Evolutionary conservation across 2,888 invertebrate species (phyloP), one percentile per base, ranked within the genome.

Genomic region (Ennomos erosarius): DNA sequence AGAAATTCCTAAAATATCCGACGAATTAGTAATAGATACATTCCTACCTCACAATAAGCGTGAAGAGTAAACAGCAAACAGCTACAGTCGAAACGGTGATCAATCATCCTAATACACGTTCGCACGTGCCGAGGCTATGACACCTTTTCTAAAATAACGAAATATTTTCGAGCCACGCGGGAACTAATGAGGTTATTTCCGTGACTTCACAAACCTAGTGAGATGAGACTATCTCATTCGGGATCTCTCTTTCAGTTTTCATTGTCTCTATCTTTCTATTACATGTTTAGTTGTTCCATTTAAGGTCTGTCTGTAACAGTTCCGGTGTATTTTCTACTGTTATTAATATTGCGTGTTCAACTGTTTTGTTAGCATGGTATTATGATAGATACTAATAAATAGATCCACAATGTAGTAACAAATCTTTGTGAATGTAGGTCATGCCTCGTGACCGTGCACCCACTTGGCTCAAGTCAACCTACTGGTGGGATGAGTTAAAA

Each of bases 141-240:
- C 82, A 84, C 81, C 77, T 83, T 82, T 75, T 77, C 75, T 65
- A 75, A 82, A 76, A 84, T 82, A 85, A 81, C 73, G 72, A 78
- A 84, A 85, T 88, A 88, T 89, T 90, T 89, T 89, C 86, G 84
- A 81, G 74, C 81, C 73, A 70, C 79, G 80, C 78, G 76, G 73
- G 78, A 79, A 80, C 83, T 82, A 84, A 84, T 82, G 81, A 81
- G 73, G 78, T 75, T 90, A 90, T 90, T 90, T 90, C 74, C 59
- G 88, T 83, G 71, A 70, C 52, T 55, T 55, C 45, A 55, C 36
- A 39, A 60, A 58, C 37, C 56, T 65, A 50, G 50, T 58, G 55
- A 58, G 55, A 54, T 53, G 59, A 45, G 57, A 57, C 61, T 53
- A 53, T 65, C 57, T 65, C 55, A 50, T 51, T 64, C 57, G 26